Conservation (phyloP, 2,113 vertebrate genomes). For the Propithecus coquereli region DNA sequence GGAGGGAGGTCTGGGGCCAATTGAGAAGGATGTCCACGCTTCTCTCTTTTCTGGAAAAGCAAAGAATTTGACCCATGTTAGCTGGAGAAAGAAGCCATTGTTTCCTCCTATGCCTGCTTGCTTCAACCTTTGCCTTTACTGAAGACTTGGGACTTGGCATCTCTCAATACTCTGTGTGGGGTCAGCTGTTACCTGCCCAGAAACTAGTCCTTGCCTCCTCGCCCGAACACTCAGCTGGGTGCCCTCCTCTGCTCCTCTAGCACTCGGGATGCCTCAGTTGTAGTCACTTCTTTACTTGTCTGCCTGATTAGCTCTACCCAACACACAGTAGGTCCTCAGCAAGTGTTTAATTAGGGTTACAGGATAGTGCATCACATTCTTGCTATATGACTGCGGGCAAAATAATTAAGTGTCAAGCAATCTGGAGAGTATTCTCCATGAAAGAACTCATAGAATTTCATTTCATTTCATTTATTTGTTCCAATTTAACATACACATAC, state of each 20-base stretch:
- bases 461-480: neutral
- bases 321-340: neutral
- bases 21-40: neutral
- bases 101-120: neutral
- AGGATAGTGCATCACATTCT: too few species aligned
- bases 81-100: neutral
- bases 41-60: neutral
- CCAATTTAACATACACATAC: neutral
- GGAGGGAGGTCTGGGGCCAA: neutral
- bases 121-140: neutral
- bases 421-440: neutral
- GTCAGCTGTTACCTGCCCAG: neutral
- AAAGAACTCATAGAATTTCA: neutral
- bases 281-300: neutral
- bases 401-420: neutral
- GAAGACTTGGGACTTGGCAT: neutral
- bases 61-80: neutral
- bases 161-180: neutral
- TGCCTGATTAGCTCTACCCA: neutral
- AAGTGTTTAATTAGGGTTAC: neutral
- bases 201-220: neutral
- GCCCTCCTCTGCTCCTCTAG: too few species aligned
- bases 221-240: neutral
- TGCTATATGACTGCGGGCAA: neutral
- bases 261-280: fast-evolving